Evolutionary conservation across 2,797 vertebrate genomes (phyloP), one percentile per base, ranked within the genome.

Genomic region (Spinus olivaceus): DNA sequence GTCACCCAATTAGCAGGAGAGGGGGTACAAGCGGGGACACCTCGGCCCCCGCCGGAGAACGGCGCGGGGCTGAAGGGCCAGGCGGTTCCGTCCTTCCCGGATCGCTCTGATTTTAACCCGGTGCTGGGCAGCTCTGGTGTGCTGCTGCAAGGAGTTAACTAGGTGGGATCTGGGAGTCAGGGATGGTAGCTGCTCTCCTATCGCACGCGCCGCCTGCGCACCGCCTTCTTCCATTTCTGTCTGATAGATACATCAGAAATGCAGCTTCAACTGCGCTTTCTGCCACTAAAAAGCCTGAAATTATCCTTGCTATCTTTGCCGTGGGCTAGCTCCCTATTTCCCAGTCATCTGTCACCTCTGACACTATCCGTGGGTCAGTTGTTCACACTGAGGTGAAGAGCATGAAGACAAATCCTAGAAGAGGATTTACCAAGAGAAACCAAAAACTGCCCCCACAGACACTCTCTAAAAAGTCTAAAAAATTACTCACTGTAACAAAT

Each of bases 161-260:
- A 93, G 92, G 89, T 92, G 92, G 92, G 91, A 92, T 57, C 85
- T 86, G 8, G 70, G 76, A 95, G 84, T 70, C 67, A 50, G 81
- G 86, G 84, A 37, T 67, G 69, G 86, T 30, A 85, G 95, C 84
- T 61, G 83, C 88, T 79, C 60, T 94, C 85, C 95, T 92, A 82
- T 91, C 60, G 28, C 85, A 73, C 35, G 56, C 85, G 27, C 81
- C 27, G 81, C 76, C 94, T 37, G 49, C 37, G 25, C 27, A 27
- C 64, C 50, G 78, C 78, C 90, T 93, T 81, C 95, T 97, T 74
- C 90, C 96, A 80, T 92, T 77, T 92, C 79, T 80, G 81, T 18
- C 88, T 70, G 66, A 84, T 47, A 54, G 77, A 84, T 51, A 56
- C 33, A 82, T 89, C 71, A 95, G 69, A 92, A 88, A 91, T 9